Evolutionary conservation across 2,797 vertebrate genomes (phyloP), one percentile per base, ranked within the genome.

Genomic region (Coendou prehensilis): DNA sequence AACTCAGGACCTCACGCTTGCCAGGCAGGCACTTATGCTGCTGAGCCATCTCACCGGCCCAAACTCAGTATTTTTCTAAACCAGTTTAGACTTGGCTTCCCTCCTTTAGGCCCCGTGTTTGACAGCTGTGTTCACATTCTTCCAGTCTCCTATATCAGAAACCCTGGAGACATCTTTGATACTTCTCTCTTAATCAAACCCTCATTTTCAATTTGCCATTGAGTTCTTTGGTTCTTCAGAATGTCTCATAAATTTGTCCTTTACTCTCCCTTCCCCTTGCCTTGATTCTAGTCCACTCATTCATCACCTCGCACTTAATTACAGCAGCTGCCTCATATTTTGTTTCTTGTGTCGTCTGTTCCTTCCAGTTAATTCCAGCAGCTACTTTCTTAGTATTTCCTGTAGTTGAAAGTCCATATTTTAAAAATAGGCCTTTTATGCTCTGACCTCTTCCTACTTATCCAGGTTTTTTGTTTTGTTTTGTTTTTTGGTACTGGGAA

Each of bases 221-320:
- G 0, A 64, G 57, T 83, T 88, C 87, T 94, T 95, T 96, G 78
- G 95, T 95, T 93, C 92, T 91, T 94, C 69, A 95, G 67, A 93
- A 89, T 95, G 92, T 89, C 84, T 94, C 76, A 82, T 85, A 86
- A 79, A 52, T 91, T 84, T 91, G 47, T 26, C 59, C 54, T 93
- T 96, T 95, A 23, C 30, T 84, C 37, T 59, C 26, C 50, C 28
- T 92, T 93, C 54, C 76, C 59, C 96, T 91, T 93, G 76, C 75
- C 28, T 37, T 71, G 87, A 94, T 15, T 94, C 57, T 67, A 71
- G 83, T 90, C 59, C 28, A 54, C 41, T 85, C 82, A 78, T 50
- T 91, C 57, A 14, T 91, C 67, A 82, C 67, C 47, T 78, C 73
- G 45, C 1, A 9, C 83, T 28, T 69, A 37, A 56, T 86, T 88